Percentiles rank a stretch among this genome's conserved stretches.
Evolutionary conservation across 2,797 vertebrate genomes (phyloP).

Genomic region (Ctenochaetus hawaiiensis): DNA sequence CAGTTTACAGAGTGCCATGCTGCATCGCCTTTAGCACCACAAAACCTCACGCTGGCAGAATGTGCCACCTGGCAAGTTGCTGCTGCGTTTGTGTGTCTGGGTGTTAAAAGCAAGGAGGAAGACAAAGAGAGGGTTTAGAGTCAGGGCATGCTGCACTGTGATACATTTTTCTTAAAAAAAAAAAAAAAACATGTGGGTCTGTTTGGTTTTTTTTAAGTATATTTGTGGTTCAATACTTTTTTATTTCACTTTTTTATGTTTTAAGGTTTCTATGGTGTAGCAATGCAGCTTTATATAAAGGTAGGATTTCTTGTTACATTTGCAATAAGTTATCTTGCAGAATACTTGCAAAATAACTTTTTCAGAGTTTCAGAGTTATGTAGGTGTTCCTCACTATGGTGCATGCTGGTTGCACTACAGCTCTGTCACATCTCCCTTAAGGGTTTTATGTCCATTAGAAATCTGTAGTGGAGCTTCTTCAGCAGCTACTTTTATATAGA

Average conservation of each 20-base stretch:
- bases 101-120: not conserved
- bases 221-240: too few species aligned
- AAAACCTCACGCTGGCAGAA: slow-evolving; percentile 44
- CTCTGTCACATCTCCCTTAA: not conserved
- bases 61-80: slow-evolving; percentile 47
- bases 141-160: not conserved
- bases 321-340: too few species aligned
- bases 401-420: not conserved
- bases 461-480: not conserved
- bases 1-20: slow-evolving; percentile 48
- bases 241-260: too few species aligned
- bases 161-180: not conserved
- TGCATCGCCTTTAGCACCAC: slow-evolving; percentile 54
- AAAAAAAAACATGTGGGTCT: too few species aligned
- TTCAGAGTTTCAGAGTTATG: too few species aligned
- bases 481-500: not conserved
- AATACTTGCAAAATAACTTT: not conserved
- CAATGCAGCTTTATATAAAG: too few species aligned
- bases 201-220: not conserved
- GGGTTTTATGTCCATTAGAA: not conserved
- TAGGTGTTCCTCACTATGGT: not conserved
- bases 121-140: not conserved
- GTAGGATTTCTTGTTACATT: too few species aligned
- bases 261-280: too few species aligned
- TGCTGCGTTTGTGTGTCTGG: slow-evolving; percentile 23